Evolutionary conservation across 2,797 vertebrate species (phyloP), one percentile per base, ranked within the genome.

Genomic region (Nannoperca australis): DNA sequence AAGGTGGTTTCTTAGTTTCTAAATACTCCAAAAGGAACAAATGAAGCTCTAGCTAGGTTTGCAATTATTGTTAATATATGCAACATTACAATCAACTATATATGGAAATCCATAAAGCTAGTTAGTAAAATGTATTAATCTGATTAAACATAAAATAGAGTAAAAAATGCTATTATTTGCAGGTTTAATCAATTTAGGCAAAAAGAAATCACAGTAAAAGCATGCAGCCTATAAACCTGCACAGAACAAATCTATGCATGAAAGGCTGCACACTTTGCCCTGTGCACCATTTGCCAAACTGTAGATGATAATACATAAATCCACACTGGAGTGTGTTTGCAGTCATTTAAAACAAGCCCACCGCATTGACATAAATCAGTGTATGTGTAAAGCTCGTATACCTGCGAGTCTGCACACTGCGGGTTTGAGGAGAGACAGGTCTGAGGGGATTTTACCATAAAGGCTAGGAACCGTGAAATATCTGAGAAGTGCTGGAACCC

Each of bases 361-460:
- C 53, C 40, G 69, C 38, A 22, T 71, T 90, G 85, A 86, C 88
- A 85, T 82, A 78, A 90, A 87, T 91, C 79, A 84, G 84, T 38
- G 68, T 74, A 58, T 60, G 85, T 85, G 81, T 87, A 81, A 86
- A 82, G 53, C 78, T 79, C 66, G 6, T 81, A 73, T 84, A 83
- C 75, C 81, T 89, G 83, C 65, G 55, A 32, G 70, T 68, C 76
- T 83, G 74, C 85, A 63, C 82, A 34, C 82, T 73, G 72, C 78
- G 44, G 75, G 55, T 87, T 91, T 92, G 94, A 95, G 86, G 75
- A 89, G 88, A 92, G 82, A 74, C 94, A 94, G 93, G 87, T 87
- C 91, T 82, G 76, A 85, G 65, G 84, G 85, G 81, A 90, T 86
- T 93, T 93, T 87, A 85, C 84, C 81, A 73, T 90, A 83, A 81